Evolutionary conservation across 1,140 invertebrate genomes (phyloP), one percentile per base, ranked within the genome.

Genomic region (Sinonovacula constricta): DNA sequence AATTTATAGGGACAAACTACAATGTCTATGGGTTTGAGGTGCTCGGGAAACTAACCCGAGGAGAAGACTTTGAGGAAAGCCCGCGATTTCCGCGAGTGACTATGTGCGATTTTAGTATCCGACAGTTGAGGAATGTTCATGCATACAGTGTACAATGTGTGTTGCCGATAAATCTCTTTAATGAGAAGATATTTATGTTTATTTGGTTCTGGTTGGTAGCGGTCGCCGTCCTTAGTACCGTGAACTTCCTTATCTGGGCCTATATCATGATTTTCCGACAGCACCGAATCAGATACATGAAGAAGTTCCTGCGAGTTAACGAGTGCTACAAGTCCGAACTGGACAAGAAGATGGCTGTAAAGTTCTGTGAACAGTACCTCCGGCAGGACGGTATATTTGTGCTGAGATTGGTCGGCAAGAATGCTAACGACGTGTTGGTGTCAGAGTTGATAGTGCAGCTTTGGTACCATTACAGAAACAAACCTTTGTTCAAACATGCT

Each of bases 151-250:
- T 91, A 65, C 92, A 92, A 81, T 93, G 92, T 87, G 92, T 92
- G 22, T 85, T 93, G 82, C 92, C 92, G 34, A 93, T 93, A 66
- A 93, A 93, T 83, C 88, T 93, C 33, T 93, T 93, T 85, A 93
- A 93, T 84, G 92, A 93, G 83, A 93, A 93, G 83, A 92, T 93
- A 66, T 93, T 92, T 81, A 90, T 93, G 72, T 92, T 93, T 83
- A 89, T 93, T 63, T 93, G 92, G 92, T 93, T 93, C 84, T 93
- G 92, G 92, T 91, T 92, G 67, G 91, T 93, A n/a, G 92, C 93
- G 81, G 91, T 93, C 7, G 89, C 92, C 33, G 83, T 91, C 18
- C 87, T 92, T 60, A 92, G 92, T 78, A 83, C 91, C 22, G 88
- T 91, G 60, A 91, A 89, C 71, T 91, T 91, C 71, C 80, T 92